Evolutionary conservation across 2,797 vertebrate genomes (phyloP).

Genomic region (Vireo griseus): DNA sequence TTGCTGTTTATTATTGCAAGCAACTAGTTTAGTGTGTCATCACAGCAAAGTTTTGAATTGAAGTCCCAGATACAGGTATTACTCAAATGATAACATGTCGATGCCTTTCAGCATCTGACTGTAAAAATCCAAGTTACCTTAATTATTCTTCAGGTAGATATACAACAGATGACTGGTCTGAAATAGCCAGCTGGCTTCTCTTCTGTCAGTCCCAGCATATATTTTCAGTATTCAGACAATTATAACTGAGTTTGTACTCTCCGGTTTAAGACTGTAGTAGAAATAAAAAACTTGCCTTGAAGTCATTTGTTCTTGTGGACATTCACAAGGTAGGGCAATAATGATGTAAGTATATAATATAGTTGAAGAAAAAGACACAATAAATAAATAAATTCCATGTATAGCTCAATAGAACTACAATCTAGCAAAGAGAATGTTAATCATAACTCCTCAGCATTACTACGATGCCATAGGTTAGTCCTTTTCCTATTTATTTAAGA

Average conservation of each 20-base stretch:
- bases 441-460: neutral
- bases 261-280: neutral
- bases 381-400: neutral
- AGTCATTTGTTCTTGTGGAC: neutral
- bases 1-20: neutral
- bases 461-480: fast-evolving
- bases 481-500: neutral
- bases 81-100: neutral
- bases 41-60: neutral
- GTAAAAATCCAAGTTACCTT: neutral
- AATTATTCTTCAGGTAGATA: neutral
- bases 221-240: neutral
- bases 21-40: neutral
- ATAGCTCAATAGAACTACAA: neutral
- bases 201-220: neutral
- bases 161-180: fast-evolving
- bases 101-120: neutral
- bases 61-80: neutral
- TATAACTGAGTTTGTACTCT: neutral
- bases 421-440: neutral
- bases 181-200: neutral
- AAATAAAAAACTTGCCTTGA: neutral
- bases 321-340: neutral
- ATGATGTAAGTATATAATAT: neutral
- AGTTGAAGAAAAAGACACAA: neutral